These are phyloP conservation scores for Microplitis manilae DNA, from an alignment of 2,888 invertebrate species.

Conservation along the genomic window DNA sequence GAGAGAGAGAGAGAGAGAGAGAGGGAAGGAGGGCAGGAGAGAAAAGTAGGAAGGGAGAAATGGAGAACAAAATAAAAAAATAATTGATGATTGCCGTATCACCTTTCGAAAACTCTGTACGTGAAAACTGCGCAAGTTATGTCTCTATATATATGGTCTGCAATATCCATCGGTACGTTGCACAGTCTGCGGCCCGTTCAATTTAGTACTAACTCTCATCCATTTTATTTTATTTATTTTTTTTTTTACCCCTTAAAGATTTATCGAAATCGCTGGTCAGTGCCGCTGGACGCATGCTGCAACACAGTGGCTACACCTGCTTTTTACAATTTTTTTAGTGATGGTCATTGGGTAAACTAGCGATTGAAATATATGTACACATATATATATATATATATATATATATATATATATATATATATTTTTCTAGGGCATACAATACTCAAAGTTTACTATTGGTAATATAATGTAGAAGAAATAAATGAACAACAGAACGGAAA, in stretches of 20 bases:
- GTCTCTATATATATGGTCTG: background rate
- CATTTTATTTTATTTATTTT: constrained; percentile 39
- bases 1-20: background rate
- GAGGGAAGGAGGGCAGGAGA: no score
- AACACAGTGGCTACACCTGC: constrained; percentile 30
- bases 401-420: background rate
- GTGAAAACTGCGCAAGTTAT: constrained; percentile 10
- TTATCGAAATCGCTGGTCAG: constrained; percentile 45
- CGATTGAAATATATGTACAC: background rate
- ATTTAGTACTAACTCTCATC: constrained; percentile 37
- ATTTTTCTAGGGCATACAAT: no score
- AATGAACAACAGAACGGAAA: background rate
- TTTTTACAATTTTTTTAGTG: constrained; percentile 6
- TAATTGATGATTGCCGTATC: constrained; percentile 26
- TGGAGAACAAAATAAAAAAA: constrained; percentile 3
- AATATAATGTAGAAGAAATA: no score
- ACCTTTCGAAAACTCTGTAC: constrained; percentile 11
- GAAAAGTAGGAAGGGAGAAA: no score
- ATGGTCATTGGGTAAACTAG: background rate
- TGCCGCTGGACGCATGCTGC: constrained; percentile 25
- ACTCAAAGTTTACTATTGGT: no score
- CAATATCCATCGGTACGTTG: constrained; percentile 15
- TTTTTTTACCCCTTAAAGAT: constrained; percentile 38
- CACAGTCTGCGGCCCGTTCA: constrained; percentile 23
- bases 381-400: background rate